Evolutionary conservation across 2,797 vertebrate species (phyloP).

Genomic region (Chlorospingus semifuscus): DNA sequence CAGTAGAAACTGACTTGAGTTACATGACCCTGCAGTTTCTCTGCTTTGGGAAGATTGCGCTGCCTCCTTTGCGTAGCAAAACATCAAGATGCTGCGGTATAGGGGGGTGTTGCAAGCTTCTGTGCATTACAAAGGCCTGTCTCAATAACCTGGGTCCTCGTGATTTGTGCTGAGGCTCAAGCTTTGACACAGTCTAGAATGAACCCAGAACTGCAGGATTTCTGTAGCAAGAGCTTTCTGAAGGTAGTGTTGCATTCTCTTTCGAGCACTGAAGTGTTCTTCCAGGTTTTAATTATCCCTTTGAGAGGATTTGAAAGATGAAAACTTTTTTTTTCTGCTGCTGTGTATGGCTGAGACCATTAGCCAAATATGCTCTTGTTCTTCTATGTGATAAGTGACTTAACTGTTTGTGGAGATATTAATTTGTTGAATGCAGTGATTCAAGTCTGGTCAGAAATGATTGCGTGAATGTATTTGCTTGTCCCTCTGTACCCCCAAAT

Average conservation of each 20-base stretch:
- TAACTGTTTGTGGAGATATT: background rate
- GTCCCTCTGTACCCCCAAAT: background rate
- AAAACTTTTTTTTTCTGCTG: background rate
- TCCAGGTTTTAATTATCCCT: background rate
- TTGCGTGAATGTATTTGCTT: background rate
- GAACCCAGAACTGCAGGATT: background rate
- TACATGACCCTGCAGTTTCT: background rate
- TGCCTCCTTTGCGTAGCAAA: background rate
- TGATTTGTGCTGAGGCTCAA: background rate
- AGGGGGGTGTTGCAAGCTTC: background rate
- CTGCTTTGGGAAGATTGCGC: background rate
- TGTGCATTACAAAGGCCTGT: background rate
- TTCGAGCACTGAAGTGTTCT: background rate
- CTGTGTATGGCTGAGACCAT: background rate
- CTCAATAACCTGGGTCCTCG: background rate
- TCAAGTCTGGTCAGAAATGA: background rate
- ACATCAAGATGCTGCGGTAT: background rate
- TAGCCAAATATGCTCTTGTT: background rate
- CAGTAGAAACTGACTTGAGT: background rate
- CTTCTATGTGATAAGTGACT: background rate
- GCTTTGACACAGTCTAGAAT: background rate
- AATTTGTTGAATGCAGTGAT: background rate
- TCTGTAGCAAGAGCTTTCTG: background rate
- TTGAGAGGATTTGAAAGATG: background rate
- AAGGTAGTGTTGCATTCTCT: background rate